A percentile compares a stretch with the other conserved stretches of the same genome.
Evolutionary conservation across 2,113 vertebrate species (phyloP).

Genomic region (Bostrychus sinensis): DNA sequence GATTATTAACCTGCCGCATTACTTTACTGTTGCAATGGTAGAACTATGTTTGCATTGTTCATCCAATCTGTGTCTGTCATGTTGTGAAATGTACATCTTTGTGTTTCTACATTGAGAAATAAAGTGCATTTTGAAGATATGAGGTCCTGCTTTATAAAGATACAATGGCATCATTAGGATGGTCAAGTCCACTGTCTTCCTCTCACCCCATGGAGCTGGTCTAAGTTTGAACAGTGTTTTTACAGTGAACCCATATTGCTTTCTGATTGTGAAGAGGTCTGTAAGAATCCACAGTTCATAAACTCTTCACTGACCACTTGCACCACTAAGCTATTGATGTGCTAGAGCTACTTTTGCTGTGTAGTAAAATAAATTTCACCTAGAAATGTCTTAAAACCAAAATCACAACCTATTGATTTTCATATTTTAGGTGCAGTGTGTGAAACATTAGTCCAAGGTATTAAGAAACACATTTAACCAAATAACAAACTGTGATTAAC

Average conservation of each 20-base stretch:
- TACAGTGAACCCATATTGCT: conserved; percentile 6
- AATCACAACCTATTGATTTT: conserved; percentile 29
- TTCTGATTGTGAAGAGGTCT: conserved; percentile 10
- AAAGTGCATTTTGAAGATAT: conserved; percentile 61
- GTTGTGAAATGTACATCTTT: conserved; percentile 52
- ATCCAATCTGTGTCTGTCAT: conserved; percentile 33
- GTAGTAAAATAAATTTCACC: background rate
- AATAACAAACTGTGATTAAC: background rate
- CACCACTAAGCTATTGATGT: conserved; percentile 3
- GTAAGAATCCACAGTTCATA: conserved; percentile 19
- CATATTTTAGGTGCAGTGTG: background rate
- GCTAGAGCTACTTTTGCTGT: conserved; percentile 17
- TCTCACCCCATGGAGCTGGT: background rate
- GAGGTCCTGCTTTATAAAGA: background rate
- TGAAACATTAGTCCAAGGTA: background rate
- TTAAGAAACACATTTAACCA: background rate
- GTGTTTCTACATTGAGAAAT: conserved; percentile 64
- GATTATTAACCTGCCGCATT: conserved; percentile 26
- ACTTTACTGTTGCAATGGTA: conserved; percentile 30
- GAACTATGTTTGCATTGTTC: conserved; percentile 12
- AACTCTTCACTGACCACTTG: conserved; percentile 12
- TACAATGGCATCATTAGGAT: background rate
- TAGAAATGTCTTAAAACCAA: conserved; percentile 25
- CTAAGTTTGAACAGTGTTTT: conserved; percentile 17
- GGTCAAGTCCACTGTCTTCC: background rate